A percentile compares a stretch with the other conserved stretches of the same genome.
phyloP scores from a whole-genome alignment of 2,888 invertebrate genomes.

The Periphyllus acericola region DNA sequence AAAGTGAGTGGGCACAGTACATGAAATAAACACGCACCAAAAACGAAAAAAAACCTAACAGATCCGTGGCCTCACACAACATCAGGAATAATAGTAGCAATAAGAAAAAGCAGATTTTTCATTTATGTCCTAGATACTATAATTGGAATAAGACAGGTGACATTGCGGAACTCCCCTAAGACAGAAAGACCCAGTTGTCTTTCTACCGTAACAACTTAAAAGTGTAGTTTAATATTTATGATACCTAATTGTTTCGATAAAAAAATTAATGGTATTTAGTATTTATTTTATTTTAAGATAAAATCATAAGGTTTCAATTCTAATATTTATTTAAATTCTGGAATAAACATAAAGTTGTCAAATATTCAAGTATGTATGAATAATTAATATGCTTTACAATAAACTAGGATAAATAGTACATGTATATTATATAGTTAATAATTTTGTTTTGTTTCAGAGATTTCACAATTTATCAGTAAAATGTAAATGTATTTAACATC shows the following conservation, averaged over 20 bases:
- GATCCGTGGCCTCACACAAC: not conserved
- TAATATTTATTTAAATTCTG: not conserved
- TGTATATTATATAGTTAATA: too few relatives aligned
- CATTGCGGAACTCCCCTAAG: not conserved
- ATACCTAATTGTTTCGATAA: not conserved
- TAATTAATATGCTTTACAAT: too few relatives aligned
- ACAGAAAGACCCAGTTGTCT: not conserved
- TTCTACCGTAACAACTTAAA: not conserved
- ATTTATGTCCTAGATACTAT: conserved; percentile 7
- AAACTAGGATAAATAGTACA: too few relatives aligned
- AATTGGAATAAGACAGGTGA: not conserved
- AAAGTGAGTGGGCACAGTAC: not conserved
- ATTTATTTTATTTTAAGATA: too few relatives aligned
- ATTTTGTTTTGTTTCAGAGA: too few relatives aligned
- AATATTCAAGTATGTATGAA: too few relatives aligned
- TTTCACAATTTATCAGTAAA: too few relatives aligned
- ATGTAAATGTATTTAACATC: too few relatives aligned
- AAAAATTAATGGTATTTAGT: not conserved
- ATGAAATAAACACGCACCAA: not conserved
- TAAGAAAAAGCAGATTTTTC: conserved; percentile 14
- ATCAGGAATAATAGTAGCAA: not conserved
- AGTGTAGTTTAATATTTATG: not conserved
- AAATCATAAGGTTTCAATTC: too few relatives aligned
- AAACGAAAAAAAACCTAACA: not conserved
- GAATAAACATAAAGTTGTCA: too few relatives aligned